Evolutionary conservation across 2,888 invertebrate species (phyloP).

Genomic region (Kuschelorhynchus macadamiae): DNA sequence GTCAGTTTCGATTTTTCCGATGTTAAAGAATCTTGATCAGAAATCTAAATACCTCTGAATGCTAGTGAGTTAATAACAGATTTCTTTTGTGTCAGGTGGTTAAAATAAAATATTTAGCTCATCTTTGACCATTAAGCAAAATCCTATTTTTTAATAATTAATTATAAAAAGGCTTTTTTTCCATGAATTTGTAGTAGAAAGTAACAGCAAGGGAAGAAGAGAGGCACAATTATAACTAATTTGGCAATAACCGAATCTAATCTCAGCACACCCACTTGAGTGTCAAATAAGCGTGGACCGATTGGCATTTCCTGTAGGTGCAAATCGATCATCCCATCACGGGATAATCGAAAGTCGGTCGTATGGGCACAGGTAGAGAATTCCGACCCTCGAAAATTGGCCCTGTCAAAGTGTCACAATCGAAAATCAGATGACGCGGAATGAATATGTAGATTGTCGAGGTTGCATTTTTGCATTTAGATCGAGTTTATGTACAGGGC

Average conservation of each 20-base stretch:
- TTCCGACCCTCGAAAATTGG: conserved; percentile 27
- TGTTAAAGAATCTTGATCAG: too few relatives aligned
- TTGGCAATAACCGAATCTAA: conserved; percentile 16
- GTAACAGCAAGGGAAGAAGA: too few relatives aligned
- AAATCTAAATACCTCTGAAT: too few relatives aligned
- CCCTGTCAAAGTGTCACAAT: conserved; percentile 43
- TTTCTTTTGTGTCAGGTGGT: too few relatives aligned
- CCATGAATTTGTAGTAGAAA: too few relatives aligned
- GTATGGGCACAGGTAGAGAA: conserved; percentile 28
- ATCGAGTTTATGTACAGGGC: conserved; percentile 7
- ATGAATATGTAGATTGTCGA: conserved; percentile 35
- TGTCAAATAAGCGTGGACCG: conserved; percentile 44
- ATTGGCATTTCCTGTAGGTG: conserved; percentile 43
- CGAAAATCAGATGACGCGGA: conserved; percentile 36
- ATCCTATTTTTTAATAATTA: too few relatives aligned
- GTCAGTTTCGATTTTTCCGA: too few relatives aligned
- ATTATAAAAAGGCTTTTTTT: too few relatives aligned
- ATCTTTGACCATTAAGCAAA: too few relatives aligned
- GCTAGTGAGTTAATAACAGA: too few relatives aligned
- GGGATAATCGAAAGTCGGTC: conserved; percentile 21
- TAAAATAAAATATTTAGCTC: too few relatives aligned
- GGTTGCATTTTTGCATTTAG: conserved; percentile 38
- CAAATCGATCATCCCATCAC: conserved; percentile 43
- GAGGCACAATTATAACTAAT: too few relatives aligned
- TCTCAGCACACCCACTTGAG: conserved; percentile 40